Base-by-base conservation (phyloP, 1,140 invertebrate species). In the Diachasmimorpha longicaudata region DNA sequence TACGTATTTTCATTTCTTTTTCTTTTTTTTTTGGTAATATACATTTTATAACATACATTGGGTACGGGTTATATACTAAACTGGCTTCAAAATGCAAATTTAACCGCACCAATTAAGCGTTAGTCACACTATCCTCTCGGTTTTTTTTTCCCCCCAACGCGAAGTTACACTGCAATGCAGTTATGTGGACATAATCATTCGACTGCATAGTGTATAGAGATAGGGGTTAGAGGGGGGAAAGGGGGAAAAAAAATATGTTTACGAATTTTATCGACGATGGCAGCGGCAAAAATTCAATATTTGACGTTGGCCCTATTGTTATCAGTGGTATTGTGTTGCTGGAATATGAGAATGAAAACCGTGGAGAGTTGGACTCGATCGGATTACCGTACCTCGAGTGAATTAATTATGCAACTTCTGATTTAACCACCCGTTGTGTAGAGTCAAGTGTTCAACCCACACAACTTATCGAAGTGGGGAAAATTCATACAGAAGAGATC, bases 401-500 rank as follows among this genome's bases (percentile, higher is more conserved):
- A 80, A 85, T 85, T 84, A 86, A 85, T 86, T 85, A 85, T 84
- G 80, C 81, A 85, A 83, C 84, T 84, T 85, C 85, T 82, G 84
- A 86, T 85, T 85, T 80, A 80, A 80, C 80, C 79, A 78, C 77
- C 72, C 77, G 72, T 79, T 78, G 75, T 77, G 76, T 66, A 68
- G 72, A 68, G 68, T 79, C 79, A 81, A 70, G 58, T 42, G 23
- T 66, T 75, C 52, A 31, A 67, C 31, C 14, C n/a, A 44, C 11
- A 16, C 48, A 52, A 52, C 16, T 52, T 52, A 52, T 16, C 48
- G 19, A 19, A 52, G n/a, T n/a, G 19, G 13, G 44, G 14, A 48
- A 42, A 21, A 70, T 14, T 52, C 14, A 21, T 13, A 71, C 6
- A 21, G 39, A 23, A 71, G 10, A 21, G 14, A 25, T 23, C 5